phyloP scores from a whole-genome alignment of 2,888 invertebrate genomes.

The Ormyrus nitidulus region DNA sequence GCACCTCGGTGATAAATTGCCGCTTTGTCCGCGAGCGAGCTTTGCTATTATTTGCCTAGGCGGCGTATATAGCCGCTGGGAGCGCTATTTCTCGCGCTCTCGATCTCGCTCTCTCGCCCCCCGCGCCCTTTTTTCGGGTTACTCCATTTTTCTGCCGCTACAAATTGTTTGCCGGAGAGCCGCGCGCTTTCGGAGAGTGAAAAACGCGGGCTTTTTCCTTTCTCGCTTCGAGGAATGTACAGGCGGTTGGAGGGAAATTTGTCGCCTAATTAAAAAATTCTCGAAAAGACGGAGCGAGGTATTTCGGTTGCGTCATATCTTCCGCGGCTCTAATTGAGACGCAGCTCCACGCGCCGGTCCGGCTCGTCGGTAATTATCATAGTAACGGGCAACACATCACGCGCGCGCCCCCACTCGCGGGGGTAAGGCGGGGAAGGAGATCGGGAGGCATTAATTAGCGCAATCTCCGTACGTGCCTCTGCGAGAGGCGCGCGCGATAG shows the following conservation, averaged over 20 bases:
- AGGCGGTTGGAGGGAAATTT: background rate
- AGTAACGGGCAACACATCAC: conserved; percentile 38
- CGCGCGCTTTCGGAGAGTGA: background rate
- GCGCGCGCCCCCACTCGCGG: background rate
- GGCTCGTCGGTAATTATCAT: conserved; percentile 36
- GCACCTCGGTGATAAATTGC: conserved; percentile 50
- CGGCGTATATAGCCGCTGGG: too few species aligned
- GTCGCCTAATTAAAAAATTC: background rate
- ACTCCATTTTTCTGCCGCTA: conserved; percentile 9
- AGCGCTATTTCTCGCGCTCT: background rate
- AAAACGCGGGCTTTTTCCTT: too few species aligned
- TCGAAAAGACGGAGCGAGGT: background rate
- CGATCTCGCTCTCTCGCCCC: background rate
- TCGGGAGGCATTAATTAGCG: conserved; percentile 69
- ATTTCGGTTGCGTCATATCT: background rate
- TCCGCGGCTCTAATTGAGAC: conserved; percentile 32
- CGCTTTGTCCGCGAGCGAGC: conserved; percentile 52
- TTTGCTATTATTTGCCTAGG: conserved; percentile 56
- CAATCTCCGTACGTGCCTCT: conserved; percentile 70
- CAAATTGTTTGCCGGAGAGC: conserved; percentile 2
- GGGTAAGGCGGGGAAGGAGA: background rate
- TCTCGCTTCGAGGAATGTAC: background rate
- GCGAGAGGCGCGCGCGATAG: background rate
- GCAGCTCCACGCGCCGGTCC: conserved; percentile 17
- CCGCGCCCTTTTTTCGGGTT: background rate